Conservation (phyloP, 1,140 invertebrate genomes). For the Maconellicoccus hirsutus region DNA sequence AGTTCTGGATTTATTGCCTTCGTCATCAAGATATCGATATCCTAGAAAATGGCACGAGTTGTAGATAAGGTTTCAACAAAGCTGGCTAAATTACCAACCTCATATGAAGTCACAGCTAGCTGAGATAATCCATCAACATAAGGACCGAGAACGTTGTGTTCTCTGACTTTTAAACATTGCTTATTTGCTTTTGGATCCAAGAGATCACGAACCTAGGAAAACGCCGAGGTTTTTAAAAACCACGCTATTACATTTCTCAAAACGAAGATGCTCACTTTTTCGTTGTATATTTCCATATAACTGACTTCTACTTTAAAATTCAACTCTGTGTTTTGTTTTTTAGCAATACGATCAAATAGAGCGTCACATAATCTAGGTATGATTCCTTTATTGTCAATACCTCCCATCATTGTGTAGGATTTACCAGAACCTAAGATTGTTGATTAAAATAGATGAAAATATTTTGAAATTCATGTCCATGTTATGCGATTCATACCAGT, state of each 20-base stretch:
- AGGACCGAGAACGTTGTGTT: conserved; percentile 90
- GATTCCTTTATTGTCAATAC: conserved; percentile 79
- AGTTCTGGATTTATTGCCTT: conserved; percentile 98
- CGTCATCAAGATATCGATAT: conserved; percentile 94
- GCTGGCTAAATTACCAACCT: conserved; percentile 44
- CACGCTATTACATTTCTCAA: not conserved
- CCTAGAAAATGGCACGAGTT: conserved; percentile 46
- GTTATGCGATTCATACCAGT: conserved; percentile 62
- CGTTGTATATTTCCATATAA: conserved; percentile 99
- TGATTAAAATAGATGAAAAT: not conserved
- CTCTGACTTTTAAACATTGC: conserved; percentile 88
- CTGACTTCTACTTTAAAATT: conserved; percentile 94
- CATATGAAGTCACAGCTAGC: conserved; percentile 83
- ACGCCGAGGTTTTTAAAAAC: not conserved
- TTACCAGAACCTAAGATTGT: conserved; percentile 79
- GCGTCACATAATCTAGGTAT: conserved; percentile 91
- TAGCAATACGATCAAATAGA: conserved; percentile 81
- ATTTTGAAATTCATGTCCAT: not conserved
- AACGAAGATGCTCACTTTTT: conserved; percentile 49
- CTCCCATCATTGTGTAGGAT: conserved; percentile 98
- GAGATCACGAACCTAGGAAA: conserved; percentile 76
- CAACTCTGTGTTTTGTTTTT: conserved; percentile 60
- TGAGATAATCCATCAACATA: conserved; percentile 95
- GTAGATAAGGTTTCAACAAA: not conserved
- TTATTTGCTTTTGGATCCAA: conserved; percentile 86